phyloP scores from a whole-genome alignment of 2,888 invertebrate species.

The Apamea anceps region DNA sequence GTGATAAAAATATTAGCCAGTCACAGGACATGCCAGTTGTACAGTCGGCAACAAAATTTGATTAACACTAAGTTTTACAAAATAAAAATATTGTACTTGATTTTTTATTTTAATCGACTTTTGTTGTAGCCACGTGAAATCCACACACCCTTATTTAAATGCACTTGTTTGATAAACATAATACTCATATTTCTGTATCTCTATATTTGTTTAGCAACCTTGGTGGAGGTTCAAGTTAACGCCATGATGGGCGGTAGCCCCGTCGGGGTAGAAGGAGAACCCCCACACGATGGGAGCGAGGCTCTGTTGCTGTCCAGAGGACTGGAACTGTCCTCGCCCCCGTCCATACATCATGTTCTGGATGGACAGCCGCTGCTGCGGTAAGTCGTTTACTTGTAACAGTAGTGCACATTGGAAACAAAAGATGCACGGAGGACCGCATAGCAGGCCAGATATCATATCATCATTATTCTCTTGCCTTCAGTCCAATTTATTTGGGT shows the following conservation, averaged over 20 bases:
- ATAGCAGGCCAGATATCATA: background rate
- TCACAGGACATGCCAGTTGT: background rate
- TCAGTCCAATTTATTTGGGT: background rate
- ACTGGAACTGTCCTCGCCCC: constrained; percentile 95
- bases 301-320: constrained; percentile 96
- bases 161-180: background rate
- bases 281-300: constrained; percentile 88
- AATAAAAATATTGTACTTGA: no score
- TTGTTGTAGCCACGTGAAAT: background rate
- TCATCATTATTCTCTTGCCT: background rate
- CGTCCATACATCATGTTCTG: constrained; percentile 96
- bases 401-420: constrained; percentile 10
- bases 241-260: constrained; percentile 73
- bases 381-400: constrained; percentile 73
- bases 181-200: background rate
- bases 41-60: background rate
- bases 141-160: no score
- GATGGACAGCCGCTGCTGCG: constrained; percentile 92
- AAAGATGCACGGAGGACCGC: background rate
- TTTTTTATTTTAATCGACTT: background rate
- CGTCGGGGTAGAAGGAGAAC: constrained; percentile 70
- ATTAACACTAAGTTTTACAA: background rate
- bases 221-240: constrained; percentile 81
- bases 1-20: background rate
- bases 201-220: constrained; percentile 72